Conservation (phyloP, 30 jellyfish, hydroid and myxozoan genomes). For the Aurelia sp. region DNA sequence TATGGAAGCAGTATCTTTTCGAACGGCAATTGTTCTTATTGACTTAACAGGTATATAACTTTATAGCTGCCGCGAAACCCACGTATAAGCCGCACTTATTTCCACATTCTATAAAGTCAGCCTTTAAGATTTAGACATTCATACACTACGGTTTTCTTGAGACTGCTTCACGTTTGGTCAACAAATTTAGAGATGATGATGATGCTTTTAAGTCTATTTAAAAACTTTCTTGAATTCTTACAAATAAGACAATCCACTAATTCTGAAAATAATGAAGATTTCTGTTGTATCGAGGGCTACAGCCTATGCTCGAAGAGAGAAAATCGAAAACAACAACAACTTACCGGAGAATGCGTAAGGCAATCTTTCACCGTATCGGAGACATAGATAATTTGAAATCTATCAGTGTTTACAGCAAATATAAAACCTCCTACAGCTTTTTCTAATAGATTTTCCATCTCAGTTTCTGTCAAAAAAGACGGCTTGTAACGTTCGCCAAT, state of each 20-base stretch:
- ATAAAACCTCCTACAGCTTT: slow-evolving; percentile 65
- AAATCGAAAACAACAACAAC: neutral
- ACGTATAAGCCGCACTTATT: no score
- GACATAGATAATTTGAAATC: slow-evolving; percentile 57
- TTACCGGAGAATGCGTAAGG: slow-evolving; percentile 50
- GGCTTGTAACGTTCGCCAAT: slow-evolving; percentile 50
- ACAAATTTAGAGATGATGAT: no score
- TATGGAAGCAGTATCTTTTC: no score
- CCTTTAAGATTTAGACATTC: no score
- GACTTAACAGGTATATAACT: no score
- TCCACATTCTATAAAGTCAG: no score
- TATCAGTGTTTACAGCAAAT: slow-evolving; percentile 58
- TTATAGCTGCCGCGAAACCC: no score
- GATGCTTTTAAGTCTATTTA: neutral
- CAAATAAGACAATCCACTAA: neutral
- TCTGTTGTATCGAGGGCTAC: no score
- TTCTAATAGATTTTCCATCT: slow-evolving; percentile 49
- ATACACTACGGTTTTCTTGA: no score
- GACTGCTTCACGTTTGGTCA: no score
- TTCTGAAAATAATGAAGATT: neutral
- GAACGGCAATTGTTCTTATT: no score
- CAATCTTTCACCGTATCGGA: slow-evolving; percentile 38
- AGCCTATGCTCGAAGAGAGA: no score
- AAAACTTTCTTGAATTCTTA: neutral
- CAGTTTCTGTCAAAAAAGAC: slow-evolving; percentile 38